phyloP scores from a whole-genome alignment of 1,140 invertebrate genomes.

The Hyles euphorbiae region DNA sequence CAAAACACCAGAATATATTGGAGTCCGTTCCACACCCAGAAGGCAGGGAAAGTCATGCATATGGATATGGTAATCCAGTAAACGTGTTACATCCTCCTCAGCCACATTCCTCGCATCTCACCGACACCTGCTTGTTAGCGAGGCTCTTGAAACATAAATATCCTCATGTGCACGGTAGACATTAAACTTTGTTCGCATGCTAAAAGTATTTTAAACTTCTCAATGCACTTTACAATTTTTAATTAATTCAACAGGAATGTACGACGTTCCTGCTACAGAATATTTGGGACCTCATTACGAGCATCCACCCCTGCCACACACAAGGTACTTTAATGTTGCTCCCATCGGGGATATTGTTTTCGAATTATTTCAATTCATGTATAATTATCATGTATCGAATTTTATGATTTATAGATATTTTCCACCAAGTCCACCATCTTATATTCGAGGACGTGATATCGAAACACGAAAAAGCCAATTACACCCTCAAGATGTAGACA shows the following conservation, averaged over 20 bases:
- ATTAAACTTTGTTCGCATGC: background rate
- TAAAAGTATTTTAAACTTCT: background rate
- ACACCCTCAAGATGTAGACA: slow-evolving; percentile 60
- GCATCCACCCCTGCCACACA: slow-evolving; percentile 5
- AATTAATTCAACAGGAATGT: slow-evolving; percentile 21
- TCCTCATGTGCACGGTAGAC: slow-evolving; percentile 35
- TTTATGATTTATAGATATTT: slow-evolving; percentile 28
- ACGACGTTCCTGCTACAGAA: slow-evolving; percentile 22
- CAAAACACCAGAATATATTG: slow-evolving; percentile 8
- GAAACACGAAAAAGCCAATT: slow-evolving; percentile 24
- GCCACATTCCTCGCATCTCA: slow-evolving; percentile 15
- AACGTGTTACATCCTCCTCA: slow-evolving; percentile 11
- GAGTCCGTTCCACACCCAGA: slow-evolving; percentile 5
- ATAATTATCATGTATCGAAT: background rate
- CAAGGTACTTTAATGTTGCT: slow-evolving; percentile 11
- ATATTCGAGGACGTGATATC: slow-evolving; percentile 25
- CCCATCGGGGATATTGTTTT: too few relatives aligned
- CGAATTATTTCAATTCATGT: too few relatives aligned
- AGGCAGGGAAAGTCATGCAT: slow-evolving; percentile 12
- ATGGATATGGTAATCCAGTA: slow-evolving; percentile 19
- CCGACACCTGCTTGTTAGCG: slow-evolving; percentile 39
- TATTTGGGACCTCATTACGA: slow-evolving; percentile 19
- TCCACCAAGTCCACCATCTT: slow-evolving; percentile 15
- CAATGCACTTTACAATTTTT: slow-evolving; percentile 4
- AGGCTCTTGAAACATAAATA: slow-evolving; percentile 42